phyloP scores from a whole-genome alignment of 1,140 invertebrate species.

The Aphelinus certus region DNA sequence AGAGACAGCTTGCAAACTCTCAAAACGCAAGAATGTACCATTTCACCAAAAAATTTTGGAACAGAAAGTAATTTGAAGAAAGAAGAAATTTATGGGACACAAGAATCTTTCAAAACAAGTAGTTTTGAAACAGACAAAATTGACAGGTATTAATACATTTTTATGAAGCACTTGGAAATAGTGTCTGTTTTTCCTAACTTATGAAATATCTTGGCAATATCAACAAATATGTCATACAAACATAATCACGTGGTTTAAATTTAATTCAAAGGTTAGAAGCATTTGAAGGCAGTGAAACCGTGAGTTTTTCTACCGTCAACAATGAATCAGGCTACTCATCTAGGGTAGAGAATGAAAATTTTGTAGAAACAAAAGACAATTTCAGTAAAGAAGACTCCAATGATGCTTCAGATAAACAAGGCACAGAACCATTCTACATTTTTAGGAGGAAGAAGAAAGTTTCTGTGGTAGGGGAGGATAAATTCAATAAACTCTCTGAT shows the following conservation, averaged over 20 bases:
- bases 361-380: constrained; percentile 48
- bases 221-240: too few relatives aligned
- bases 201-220: too few relatives aligned
- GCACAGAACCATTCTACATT: constrained; percentile 56
- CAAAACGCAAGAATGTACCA: constrained; percentile 48
- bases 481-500: constrained; percentile 78
- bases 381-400: constrained; percentile 50
- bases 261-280: constrained; percentile 44
- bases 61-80: constrained; percentile 34
- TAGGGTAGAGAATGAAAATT: constrained; percentile 51
- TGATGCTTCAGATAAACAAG: constrained; percentile 45
- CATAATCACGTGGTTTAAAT: too few relatives aligned
- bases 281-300: constrained; percentile 45
- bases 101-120: constrained; percentile 48
- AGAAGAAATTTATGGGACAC: constrained; percentile 39
- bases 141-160: constrained; percentile 49
- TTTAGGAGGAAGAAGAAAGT: constrained; percentile 56
- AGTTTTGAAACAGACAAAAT: constrained; percentile 49
- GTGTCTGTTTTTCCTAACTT: too few relatives aligned
- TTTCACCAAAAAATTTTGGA: constrained; percentile 46
- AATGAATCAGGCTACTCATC: constrained; percentile 58
- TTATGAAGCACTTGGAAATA: too few relatives aligned
- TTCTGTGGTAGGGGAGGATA: constrained; percentile 61
- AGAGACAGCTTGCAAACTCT: constrained; percentile 53
- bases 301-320: constrained; percentile 36